These are phyloP conservation scores for Pheosia tremula DNA, from an alignment of 2,888 invertebrate genomes.

Conservation along the genomic window DNA sequence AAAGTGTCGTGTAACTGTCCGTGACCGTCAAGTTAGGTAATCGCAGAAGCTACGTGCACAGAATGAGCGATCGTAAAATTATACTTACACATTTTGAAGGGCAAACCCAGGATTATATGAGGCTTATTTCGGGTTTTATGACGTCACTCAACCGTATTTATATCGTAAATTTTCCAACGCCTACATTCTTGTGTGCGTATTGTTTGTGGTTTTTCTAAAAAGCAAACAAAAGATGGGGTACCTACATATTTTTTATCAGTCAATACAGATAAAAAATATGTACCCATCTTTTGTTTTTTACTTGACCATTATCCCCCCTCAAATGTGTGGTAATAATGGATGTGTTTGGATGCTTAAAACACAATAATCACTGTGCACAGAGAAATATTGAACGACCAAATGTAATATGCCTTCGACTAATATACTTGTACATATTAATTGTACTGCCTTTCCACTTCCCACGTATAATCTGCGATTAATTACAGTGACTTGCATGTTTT, in stretches of 20 bases:
- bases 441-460: background rate
- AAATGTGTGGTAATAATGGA: too few relatives aligned
- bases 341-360: too few relatives aligned
- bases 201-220: background rate
- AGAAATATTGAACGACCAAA: too few relatives aligned
- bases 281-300: too few relatives aligned
- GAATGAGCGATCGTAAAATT: slow-evolving; percentile 4
- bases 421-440: too few relatives aligned
- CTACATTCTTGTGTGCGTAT: slow-evolving; percentile 3
- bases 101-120: slow-evolving; percentile 8
- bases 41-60: background rate
- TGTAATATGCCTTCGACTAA: too few relatives aligned
- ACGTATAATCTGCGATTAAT: slow-evolving; percentile 23
- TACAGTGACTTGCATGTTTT: slow-evolving; percentile 14
- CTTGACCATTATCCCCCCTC: too few relatives aligned
- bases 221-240: too few relatives aligned
- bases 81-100: slow-evolving; percentile 4
- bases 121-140: slow-evolving; percentile 5
- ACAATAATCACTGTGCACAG: too few relatives aligned
- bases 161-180: background rate
- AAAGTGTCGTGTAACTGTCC: background rate
- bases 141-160: slow-evolving; percentile 1
- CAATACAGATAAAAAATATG: too few relatives aligned
- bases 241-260: too few relatives aligned
- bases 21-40: background rate